These are phyloP conservation scores for Menidia beryllina DNA, from an alignment of 2,113 vertebrate genomes.

Conservation along the genomic window DNA sequence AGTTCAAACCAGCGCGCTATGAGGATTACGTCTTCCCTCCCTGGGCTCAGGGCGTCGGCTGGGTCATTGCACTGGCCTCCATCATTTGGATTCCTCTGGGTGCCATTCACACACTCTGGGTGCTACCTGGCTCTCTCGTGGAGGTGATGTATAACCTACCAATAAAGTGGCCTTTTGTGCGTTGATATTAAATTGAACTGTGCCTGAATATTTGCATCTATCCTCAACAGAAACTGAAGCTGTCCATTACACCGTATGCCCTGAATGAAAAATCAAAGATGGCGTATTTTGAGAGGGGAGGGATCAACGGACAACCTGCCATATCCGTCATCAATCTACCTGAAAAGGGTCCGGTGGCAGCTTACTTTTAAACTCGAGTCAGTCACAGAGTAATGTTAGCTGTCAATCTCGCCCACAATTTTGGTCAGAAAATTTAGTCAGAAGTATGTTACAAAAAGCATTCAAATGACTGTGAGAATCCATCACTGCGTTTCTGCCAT, in stretches of 20 bases:
- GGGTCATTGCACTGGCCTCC: slow-evolving; percentile 80
- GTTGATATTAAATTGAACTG: background rate
- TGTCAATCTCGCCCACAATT: slow-evolving; percentile 9
- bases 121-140: slow-evolving; percentile 76
- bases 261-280: slow-evolving; percentile 56
- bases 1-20: slow-evolving; percentile 83
- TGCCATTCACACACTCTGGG: slow-evolving; percentile 79
- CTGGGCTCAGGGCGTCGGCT: slow-evolving; percentile 83
- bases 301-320: background rate
- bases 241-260: slow-evolving; percentile 73
- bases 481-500: slow-evolving; percentile 33
- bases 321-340: slow-evolving; percentile 44
- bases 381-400: slow-evolving; percentile 12
- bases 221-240: slow-evolving; percentile 73
- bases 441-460: background rate
- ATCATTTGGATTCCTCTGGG: slow-evolving; percentile 85
- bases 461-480: slow-evolving; percentile 17
- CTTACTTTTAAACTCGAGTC: background rate
- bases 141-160: slow-evolving; percentile 59
- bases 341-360: slow-evolving; percentile 47
- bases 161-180: background rate
- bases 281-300: slow-evolving; percentile 59
- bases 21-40: slow-evolving; percentile 77
- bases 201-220: slow-evolving; percentile 15
- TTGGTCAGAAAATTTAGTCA: slow-evolving; percentile 11